Conservation (phyloP, 2,797 vertebrate genomes). For the Ceryle rudis region DNA sequence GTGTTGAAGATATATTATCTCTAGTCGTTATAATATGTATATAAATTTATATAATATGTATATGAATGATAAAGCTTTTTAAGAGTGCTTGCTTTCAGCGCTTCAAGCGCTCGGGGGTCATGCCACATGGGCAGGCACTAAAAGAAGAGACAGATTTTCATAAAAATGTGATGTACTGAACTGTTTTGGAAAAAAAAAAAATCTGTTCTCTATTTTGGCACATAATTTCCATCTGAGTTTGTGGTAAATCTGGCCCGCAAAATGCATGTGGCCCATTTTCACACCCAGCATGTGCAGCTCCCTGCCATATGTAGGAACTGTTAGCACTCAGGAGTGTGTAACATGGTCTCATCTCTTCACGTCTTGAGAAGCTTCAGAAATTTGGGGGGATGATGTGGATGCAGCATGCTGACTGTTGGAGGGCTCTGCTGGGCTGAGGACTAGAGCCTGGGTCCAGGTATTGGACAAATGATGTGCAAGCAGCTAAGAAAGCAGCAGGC, state of each 20-base stretch:
- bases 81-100: neutral
- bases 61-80: neutral
- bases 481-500: neutral
- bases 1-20: neutral
- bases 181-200: neutral
- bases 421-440: neutral
- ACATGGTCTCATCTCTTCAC: neutral
- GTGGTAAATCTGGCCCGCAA: neutral
- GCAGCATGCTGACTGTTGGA: neutral
- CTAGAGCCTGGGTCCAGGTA: neutral
- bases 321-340: neutral
- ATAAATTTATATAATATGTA: neutral
- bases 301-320: neutral
- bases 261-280: neutral
- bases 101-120: neutral
- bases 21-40: neutral
- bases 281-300: neutral
- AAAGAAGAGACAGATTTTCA: slow-evolving; percentile 26
- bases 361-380: neutral
- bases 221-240: neutral
- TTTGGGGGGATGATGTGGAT: neutral
- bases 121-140: neutral
- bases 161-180: neutral
- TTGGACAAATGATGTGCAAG: neutral
- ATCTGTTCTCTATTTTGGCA: neutral